These are phyloP conservation scores for Oreochromis niloticus DNA, from an alignment of 2,113 vertebrate genomes.

Conservation along the genomic window DNA sequence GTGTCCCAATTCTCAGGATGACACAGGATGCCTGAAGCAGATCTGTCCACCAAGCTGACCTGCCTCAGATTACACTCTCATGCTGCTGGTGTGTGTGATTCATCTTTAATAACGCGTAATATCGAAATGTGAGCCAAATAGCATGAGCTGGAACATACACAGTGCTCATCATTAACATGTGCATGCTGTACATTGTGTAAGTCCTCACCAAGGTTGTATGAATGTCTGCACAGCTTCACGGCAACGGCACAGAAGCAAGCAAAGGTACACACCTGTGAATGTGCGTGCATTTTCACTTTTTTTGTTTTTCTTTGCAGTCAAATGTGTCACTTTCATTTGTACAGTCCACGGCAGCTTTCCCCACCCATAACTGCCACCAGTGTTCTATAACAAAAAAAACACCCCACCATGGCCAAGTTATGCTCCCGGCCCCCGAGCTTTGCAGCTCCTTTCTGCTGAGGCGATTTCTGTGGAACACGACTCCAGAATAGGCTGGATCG, in stretches of 20 bases:
- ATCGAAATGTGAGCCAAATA: constrained; percentile 14
- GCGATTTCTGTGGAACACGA: constrained; percentile 47
- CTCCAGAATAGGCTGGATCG: constrained; percentile 52
- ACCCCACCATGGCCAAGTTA: constrained; percentile 6
- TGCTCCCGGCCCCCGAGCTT: constrained; percentile 22
- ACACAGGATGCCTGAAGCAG: not conserved
- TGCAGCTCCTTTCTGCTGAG: constrained; percentile 18
- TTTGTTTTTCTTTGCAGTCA: not conserved
- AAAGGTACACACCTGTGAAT: constrained; percentile 45
- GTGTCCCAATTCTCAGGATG: not conserved
- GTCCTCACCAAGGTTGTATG: not conserved
- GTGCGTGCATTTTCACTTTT: constrained; percentile 14
- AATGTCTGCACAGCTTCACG: not conserved
- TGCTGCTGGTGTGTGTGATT: constrained; percentile 11
- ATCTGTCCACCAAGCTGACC: constrained; percentile 19
- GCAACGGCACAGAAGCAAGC: not conserved
- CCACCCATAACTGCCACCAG: constrained; percentile 10
- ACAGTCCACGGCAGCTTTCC: not conserved
- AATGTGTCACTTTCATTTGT: constrained; percentile 20
- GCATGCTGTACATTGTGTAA: not conserved
- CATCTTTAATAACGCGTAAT: constrained; percentile 14
- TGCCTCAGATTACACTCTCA: not conserved
- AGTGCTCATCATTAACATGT: constrained; percentile 3
- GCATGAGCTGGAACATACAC: not conserved
- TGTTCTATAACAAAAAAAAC: constrained; percentile 5